These are phyloP conservation scores for Ptychobarbus kaznakovi DNA, from an alignment of 2,797 vertebrate genomes.

Conservation along the genomic window DNA sequence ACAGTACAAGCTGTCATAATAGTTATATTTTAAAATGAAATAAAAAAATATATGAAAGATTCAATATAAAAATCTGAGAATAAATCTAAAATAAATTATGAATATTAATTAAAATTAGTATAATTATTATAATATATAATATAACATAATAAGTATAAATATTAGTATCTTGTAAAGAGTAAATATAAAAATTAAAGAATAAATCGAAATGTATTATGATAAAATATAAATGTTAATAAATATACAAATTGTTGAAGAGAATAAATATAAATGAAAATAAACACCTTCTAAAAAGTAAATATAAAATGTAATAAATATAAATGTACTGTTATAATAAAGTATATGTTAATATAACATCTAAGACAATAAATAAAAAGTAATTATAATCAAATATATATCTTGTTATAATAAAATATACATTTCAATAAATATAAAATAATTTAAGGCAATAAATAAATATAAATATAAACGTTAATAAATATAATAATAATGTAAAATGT, in stretches of 20 bases:
- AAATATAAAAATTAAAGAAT: background rate
- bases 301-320: background rate
- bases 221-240: background rate
- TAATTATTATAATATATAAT: background rate
- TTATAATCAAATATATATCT: background rate
- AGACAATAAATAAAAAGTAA: background rate
- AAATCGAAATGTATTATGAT: background rate
- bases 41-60: background rate
- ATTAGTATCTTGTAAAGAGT: background rate
- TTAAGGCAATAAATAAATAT: background rate
- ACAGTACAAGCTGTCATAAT: background rate
- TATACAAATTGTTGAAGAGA: background rate
- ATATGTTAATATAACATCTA: background rate
- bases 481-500: background rate
- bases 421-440: background rate
- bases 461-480: background rate
- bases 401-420: background rate
- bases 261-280: background rate
- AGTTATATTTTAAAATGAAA: background rate
- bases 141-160: background rate
- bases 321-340: background rate
- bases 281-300: background rate
- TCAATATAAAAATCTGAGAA: background rate
- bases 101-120: background rate
- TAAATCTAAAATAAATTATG: background rate